Percentiles rank a stretch among this genome's conserved stretches.
Conservation (phyloP, 1,140 invertebrate genomes). For the Nephila pilipes region DNA sequence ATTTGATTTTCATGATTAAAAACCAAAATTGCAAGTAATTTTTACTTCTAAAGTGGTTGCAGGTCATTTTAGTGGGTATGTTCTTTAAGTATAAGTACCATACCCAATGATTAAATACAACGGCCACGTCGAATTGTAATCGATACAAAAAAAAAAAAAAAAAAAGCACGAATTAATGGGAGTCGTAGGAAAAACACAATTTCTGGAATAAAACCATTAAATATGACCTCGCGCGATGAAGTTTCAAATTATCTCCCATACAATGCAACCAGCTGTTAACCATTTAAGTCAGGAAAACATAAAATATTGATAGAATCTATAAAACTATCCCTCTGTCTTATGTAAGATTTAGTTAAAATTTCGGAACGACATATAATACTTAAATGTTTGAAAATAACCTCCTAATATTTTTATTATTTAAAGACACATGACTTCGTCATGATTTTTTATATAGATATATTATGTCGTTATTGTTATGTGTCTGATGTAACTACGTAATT, state of each 20-base stretch:
- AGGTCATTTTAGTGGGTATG: background rate
- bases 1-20: background rate
- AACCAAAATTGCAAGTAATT: background rate
- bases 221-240: constrained; percentile 22
- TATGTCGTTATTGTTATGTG: too few species aligned
- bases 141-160: too few species aligned
- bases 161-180: background rate
- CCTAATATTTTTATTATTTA: background rate
- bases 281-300: constrained; percentile 3
- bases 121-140: constrained; percentile 1
- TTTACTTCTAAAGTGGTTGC: background rate
- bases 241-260: constrained; percentile 19
- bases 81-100: background rate
- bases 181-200: constrained; percentile 19
- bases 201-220: constrained; percentile 44
- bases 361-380: background rate
- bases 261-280: constrained; percentile 25
- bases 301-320: constrained; percentile 14
- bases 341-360: constrained; percentile 26
- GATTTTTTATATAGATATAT: too few species aligned
- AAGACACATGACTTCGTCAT: too few species aligned
- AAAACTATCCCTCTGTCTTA: background rate
- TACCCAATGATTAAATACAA: background rate
- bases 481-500: too few species aligned
- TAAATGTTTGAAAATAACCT: background rate